A percentile compares a stretch with the other conserved stretches of the same genome.
These are phyloP conservation scores for Scyliorhinus canicula DNA, from an alignment of 2,797 vertebrate genomes.

Conservation along the genomic window DNA sequence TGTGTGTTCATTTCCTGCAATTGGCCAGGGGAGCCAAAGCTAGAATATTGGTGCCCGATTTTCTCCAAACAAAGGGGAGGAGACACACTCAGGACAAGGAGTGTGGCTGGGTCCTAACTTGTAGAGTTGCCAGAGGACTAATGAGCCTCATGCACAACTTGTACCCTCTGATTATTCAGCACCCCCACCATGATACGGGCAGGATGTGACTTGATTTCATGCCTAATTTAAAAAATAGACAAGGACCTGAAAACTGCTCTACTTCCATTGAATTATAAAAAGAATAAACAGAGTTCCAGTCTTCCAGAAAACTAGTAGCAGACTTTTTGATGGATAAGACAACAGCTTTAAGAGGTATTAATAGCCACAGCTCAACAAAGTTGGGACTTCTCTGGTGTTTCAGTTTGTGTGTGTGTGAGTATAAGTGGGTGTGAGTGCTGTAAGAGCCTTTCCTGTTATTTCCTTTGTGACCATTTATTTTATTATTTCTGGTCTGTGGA, in stretches of 20 bases:
- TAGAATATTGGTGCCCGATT: not conserved
- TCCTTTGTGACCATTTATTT: no score
- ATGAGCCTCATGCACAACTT: not conserved
- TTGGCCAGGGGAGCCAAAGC: not conserved
- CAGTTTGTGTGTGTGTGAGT: not conserved
- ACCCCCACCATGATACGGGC: not conserved
- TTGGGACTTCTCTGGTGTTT: not conserved
- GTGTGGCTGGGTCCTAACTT: not conserved
- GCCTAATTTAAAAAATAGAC: not conserved
- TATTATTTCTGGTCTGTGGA: no score
- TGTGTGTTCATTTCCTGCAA: not conserved
- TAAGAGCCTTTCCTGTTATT: no score
- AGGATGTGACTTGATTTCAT: not conserved
- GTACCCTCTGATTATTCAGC: not conserved
- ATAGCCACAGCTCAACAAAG: not conserved
- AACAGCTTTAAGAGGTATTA: not conserved
- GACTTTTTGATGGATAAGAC: not conserved
- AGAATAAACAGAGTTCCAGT: not conserved
- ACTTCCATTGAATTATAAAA: not conserved
- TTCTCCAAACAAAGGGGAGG: not conserved
- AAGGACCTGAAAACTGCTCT: not conserved
- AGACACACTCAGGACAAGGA: not conserved
- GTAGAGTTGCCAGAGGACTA: not conserved
- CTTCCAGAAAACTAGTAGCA: not conserved
- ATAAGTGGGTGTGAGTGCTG: not conserved